Conservation (phyloP, 2,797 vertebrate genomes). For the Aplochiton taeniatus region DNA sequence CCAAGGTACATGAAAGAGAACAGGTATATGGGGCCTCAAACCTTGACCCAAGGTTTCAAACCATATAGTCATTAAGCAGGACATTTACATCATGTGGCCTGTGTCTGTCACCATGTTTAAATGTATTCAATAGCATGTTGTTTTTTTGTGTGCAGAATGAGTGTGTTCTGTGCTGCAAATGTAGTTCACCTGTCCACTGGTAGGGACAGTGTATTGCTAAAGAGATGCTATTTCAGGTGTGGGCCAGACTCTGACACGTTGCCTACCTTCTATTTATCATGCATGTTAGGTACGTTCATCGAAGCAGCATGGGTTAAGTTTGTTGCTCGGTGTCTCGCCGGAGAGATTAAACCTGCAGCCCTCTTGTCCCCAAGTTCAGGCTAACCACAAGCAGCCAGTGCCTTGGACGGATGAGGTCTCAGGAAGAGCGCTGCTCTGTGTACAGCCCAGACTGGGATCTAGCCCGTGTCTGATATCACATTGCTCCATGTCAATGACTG, state of each 20-base stretch:
- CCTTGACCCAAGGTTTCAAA: slow-evolving; percentile 46
- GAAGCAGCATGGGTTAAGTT: slow-evolving; percentile 80
- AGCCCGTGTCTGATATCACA: slow-evolving; percentile 74
- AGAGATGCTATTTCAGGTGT: slow-evolving; percentile 38
- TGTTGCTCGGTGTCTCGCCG: slow-evolving; percentile 75
- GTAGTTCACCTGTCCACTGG: too few species aligned
- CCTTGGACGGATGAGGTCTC: slow-evolving; percentile 76
- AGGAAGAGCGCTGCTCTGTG: slow-evolving; percentile 67
- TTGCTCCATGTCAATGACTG: slow-evolving; percentile 79
- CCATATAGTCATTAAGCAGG: slow-evolving; percentile 35
- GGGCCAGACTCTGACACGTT: slow-evolving; percentile 69
- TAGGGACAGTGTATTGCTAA: slow-evolving; percentile 40
- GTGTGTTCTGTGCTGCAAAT: too few species aligned
- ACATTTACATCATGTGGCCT: slow-evolving; percentile 14
- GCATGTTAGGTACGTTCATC: slow-evolving; percentile 66
- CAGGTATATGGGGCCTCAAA: slow-evolving; percentile 19
- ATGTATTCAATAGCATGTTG: not conserved
- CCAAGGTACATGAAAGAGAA: slow-evolving; percentile 59
- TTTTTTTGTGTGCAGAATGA: not conserved
- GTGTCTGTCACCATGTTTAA: slow-evolving; percentile 8
- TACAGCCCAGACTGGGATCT: slow-evolving; percentile 74
- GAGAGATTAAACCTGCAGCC: slow-evolving; percentile 78
- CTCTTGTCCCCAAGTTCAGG: slow-evolving; percentile 78
- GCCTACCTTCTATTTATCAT: slow-evolving; percentile 79
- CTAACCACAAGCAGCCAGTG: slow-evolving; percentile 79